A percentile compares a stretch with the other conserved stretches of the same genome.
These are phyloP conservation scores for Halictus ligatus DNA, from an alignment of 2,888 invertebrate species.

Conservation along the genomic window DNA sequence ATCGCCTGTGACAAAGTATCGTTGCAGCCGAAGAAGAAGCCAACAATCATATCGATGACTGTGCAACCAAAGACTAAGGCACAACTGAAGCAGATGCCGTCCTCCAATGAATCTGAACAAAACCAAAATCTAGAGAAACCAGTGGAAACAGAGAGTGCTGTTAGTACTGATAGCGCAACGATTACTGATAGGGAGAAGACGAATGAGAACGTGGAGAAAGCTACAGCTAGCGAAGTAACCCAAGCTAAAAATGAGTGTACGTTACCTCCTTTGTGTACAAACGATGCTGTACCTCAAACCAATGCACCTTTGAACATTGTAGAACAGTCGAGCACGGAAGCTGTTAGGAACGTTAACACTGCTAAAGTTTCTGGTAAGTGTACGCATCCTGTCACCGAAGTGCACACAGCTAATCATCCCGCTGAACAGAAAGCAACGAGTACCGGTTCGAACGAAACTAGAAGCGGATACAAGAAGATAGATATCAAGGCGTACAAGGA, in stretches of 20 bases:
- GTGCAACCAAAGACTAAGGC: slow-evolving; percentile 74
- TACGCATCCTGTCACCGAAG: background rate
- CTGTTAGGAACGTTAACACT: background rate
- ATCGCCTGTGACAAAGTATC: slow-evolving; percentile 7
- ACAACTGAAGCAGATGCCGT: slow-evolving; percentile 77
- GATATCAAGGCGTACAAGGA: slow-evolving; percentile 80
- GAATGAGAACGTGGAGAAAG: background rate
- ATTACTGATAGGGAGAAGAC: background rate
- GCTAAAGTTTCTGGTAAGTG: background rate
- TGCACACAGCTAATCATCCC: background rate
- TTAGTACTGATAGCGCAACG: background rate
- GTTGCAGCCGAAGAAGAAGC: slow-evolving; percentile 14
- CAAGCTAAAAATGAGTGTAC: background rate
- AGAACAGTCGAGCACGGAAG: background rate
- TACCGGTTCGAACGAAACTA: slow-evolving; percentile 22
- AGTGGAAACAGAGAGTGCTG: background rate
- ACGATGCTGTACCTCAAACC: slow-evolving; percentile 7
- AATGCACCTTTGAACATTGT: background rate
- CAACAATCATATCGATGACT: slow-evolving; percentile 1
- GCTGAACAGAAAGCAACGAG: background rate
- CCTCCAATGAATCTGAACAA: slow-evolving; percentile 36
- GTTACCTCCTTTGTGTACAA: background rate
- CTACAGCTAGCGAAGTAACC: background rate
- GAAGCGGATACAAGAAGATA: slow-evolving; percentile 72
- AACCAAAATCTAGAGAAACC: slow-evolving; percentile 9